Evolutionary conservation across 2,888 invertebrate species (phyloP), one percentile per base, ranked within the genome.

Genomic region (Saturnia japonica): DNA sequence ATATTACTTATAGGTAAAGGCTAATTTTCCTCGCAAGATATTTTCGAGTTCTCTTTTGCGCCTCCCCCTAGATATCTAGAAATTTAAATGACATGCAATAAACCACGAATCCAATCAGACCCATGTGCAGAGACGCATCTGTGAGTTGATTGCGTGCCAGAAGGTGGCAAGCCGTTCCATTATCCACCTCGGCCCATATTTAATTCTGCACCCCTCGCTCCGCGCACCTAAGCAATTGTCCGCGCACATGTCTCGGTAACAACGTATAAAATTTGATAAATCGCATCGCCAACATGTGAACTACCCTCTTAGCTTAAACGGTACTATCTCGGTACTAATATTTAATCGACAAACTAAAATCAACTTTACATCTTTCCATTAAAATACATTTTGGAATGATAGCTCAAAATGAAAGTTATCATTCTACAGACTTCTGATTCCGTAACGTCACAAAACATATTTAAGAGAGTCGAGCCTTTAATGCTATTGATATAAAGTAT

Each of bases 211-310:
- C 80, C 79, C 76, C 77, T 72, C 75, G 69, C 78, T 71, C 78
- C 78, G 76, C 81, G 76, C 83, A 83, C 85, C 88, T 85, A 85
- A 85, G 88, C 92, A 88, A 90, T 89, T 89, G 89, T 89, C 90
- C 89, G 83, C 80, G 86, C 90, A 90, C 93, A 93, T 92, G 88
- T 87, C 88, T 84, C 88, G 90, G 90, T 85, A 79, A 79, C 84
- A 85, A 86, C 90, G 88, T 88, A 92, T 91, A 91, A 91, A 93
- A 92, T 93, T 93, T 93, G 93, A 93, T 93, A 93, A 93, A 93
- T 93, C 88, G 92, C 89, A 87, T 85, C 88, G 91, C 88, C 91
- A 89, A 93, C 93, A 93, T 92, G 93, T 85, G 92, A 93, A 92
- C 91, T 93, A 92, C 93, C 93, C 93, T 93, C 92, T 91, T 88